phyloP scores from a whole-genome alignment of 2,888 invertebrate genomes.

The Trissolcus japonicus region DNA sequence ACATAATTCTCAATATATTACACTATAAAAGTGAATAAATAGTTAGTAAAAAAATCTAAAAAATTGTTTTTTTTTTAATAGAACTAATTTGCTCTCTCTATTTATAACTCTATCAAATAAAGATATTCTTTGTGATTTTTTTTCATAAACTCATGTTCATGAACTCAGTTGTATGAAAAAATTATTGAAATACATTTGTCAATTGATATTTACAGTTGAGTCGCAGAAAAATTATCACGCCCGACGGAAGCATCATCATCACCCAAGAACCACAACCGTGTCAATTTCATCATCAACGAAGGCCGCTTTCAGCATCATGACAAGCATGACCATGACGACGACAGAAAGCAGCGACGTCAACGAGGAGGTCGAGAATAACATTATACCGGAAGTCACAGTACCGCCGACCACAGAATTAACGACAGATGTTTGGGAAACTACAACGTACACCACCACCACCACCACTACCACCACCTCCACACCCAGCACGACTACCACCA shows the following conservation, averaged over 20 bases:
- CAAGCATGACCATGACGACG: conserved; percentile 76
- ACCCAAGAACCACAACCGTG: conserved; percentile 75
- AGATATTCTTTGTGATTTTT: neutral
- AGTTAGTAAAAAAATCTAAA: too few species aligned
- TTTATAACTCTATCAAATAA: too few species aligned
- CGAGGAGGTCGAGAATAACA: conserved; percentile 70
- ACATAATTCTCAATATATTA: too few species aligned
- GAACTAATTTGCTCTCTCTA: too few species aligned
- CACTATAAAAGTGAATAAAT: too few species aligned
- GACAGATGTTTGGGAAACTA: conserved; percentile 73
- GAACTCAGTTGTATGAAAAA: neutral
- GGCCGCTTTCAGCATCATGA: conserved; percentile 77
- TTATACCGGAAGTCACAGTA: conserved; percentile 71
- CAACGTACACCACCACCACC: conserved; percentile 63
- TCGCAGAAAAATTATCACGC: conserved; percentile 92
- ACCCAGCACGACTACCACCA: conserved; percentile 72
- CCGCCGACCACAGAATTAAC: conserved; percentile 67
- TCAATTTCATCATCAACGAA: conserved; percentile 75
- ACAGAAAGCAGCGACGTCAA: conserved; percentile 65
- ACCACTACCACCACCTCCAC: conserved; percentile 65
- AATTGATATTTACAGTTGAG: conserved; percentile 82
- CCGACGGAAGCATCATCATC: conserved; percentile 73
- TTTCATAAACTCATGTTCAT: neutral
- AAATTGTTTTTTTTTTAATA: too few species aligned
- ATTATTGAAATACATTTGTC: conserved; percentile 18